Evolutionary conservation across 2,113 vertebrate species (phyloP).

Genomic region (Smithornis capensis): DNA sequence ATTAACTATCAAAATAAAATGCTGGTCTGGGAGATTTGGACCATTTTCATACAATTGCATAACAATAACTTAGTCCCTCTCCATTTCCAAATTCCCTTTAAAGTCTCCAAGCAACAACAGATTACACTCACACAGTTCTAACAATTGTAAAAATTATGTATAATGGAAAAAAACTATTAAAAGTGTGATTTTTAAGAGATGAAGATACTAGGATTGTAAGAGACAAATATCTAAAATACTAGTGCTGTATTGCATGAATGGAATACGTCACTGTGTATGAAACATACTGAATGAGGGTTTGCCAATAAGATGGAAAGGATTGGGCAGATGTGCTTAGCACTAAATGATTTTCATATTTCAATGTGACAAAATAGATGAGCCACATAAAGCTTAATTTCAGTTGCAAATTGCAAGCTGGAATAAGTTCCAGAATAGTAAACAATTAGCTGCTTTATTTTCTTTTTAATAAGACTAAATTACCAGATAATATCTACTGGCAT

Average conservation of each 20-base stretch:
- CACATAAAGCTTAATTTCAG: slow-evolving; percentile 82
- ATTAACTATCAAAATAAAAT: slow-evolving; percentile 62
- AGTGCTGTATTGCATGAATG: not conserved
- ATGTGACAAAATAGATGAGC: slow-evolving; percentile 84
- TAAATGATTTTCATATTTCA: slow-evolving; percentile 83
- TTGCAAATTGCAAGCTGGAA: slow-evolving; percentile 80
- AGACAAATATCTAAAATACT: not conserved
- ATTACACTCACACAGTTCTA: not conserved
- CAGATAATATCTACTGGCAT: slow-evolving; percentile 85
- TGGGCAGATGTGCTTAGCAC: slow-evolving; percentile 76
- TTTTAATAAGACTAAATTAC: slow-evolving; percentile 87
- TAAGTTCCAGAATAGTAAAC: slow-evolving; percentile 84
- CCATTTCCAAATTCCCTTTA: not conserved
- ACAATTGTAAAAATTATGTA: not conserved
- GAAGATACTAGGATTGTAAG: not conserved
- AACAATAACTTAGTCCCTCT: not conserved
- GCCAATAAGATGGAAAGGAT: slow-evolving; percentile 45
- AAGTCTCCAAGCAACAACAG: not conserved
- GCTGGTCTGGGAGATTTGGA: slow-evolving; percentile 13
- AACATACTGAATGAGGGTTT: slow-evolving; percentile 48
- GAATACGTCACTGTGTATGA: slow-evolving; percentile 63
- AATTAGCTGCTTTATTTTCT: slow-evolving; percentile 87
- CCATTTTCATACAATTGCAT: not conserved
- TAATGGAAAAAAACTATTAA: not conserved
- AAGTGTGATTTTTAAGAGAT: not conserved